phyloP scores from a whole-genome alignment of 2,888 invertebrate species.

The Agonopterix heracliana region DNA sequence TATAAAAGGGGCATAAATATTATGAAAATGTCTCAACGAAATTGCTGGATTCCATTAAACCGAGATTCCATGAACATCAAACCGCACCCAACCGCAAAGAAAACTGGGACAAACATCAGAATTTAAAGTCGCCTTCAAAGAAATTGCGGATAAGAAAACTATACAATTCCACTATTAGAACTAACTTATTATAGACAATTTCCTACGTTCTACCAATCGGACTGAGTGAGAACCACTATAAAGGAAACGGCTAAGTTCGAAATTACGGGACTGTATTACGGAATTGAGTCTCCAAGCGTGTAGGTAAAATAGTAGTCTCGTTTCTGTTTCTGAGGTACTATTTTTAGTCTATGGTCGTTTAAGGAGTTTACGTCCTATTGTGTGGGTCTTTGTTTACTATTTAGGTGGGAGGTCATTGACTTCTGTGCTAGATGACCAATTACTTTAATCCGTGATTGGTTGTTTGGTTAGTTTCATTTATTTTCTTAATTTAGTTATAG shows the following conservation, averaged over 20 bases:
- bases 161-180: slow-evolving; percentile 47
- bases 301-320: slow-evolving; percentile 34
- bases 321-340: slow-evolving; percentile 19
- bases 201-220: slow-evolving; percentile 58
- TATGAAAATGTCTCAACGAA: background rate
- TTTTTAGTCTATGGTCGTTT: slow-evolving; percentile 41
- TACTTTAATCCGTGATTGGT: background rate
- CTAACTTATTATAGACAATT: slow-evolving; percentile 61
- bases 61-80: too few species aligned
- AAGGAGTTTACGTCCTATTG: slow-evolving; percentile 46
- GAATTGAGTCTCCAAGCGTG: slow-evolving; percentile 18
- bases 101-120: slow-evolving; percentile 22
- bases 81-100: background rate
- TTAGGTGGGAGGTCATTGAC: slow-evolving; percentile 30
- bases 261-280: slow-evolving; percentile 31
- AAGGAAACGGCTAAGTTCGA: slow-evolving; percentile 53
- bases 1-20: too few species aligned
- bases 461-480: background rate
- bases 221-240: slow-evolving; percentile 60
- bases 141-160: slow-evolving; percentile 45
- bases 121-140: slow-evolving; percentile 43
- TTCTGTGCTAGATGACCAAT: slow-evolving; percentile 7
- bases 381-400: slow-evolving; percentile 28
- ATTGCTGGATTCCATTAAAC: background rate
- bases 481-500: too few species aligned